Evolutionary conservation across 2,113 vertebrate species (phyloP).

Genomic region (Corynorhinus townsendii): DNA sequence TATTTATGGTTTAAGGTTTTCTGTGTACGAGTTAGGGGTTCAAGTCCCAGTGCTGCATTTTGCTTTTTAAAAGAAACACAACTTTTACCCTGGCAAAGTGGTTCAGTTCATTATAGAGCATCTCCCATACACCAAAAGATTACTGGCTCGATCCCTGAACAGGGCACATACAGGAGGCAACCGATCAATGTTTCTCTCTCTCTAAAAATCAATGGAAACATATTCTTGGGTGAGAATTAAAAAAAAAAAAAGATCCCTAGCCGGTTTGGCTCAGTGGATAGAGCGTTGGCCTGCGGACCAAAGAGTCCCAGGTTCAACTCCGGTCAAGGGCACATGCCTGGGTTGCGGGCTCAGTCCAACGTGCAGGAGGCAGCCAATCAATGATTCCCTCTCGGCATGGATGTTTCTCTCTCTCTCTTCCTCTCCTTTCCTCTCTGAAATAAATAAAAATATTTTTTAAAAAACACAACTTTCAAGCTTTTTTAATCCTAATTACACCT

Average conservation of each 20-base stretch:
- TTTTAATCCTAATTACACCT: not conserved
- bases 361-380: too few species aligned
- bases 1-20: conserved; percentile 15
- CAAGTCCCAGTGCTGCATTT: conserved; percentile 21
- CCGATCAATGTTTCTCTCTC: not conserved
- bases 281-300: too few species aligned
- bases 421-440: too few species aligned
- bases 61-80: not conserved
- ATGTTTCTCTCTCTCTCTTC: too few species aligned
- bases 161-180: not conserved
- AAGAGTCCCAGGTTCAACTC: too few species aligned
- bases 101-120: too few species aligned
- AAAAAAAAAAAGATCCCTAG: not conserved
- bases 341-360: too few species aligned
- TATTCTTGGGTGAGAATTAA: not conserved
- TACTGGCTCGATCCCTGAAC: not conserved
- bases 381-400: too few species aligned
- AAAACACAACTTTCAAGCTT: not conserved
- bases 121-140: not conserved
- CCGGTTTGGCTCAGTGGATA: too few species aligned
- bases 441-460: too few species aligned
- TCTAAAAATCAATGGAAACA: not conserved
- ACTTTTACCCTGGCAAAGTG: not conserved
- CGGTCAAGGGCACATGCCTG: too few species aligned
- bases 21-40: not conserved